These are phyloP conservation scores for Prochilodus magdalenae DNA, from an alignment of 2,113 vertebrate genomes.

Conservation along the genomic window DNA sequence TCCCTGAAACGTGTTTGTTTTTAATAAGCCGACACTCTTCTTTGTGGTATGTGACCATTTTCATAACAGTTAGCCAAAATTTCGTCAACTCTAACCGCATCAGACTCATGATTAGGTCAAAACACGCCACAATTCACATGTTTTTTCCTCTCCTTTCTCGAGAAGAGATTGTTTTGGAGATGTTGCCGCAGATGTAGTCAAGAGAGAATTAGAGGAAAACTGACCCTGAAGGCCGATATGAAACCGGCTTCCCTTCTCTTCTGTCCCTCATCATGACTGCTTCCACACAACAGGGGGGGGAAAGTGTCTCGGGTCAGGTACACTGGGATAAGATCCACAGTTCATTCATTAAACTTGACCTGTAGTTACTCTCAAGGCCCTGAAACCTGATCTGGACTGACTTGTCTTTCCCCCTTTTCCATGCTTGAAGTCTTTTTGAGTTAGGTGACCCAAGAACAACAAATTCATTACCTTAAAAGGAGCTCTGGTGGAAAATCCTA, in stretches of 20 bases:
- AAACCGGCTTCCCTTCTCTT: neutral
- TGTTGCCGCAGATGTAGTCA: neutral
- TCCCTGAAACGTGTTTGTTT: neutral
- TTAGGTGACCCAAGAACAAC: neutral
- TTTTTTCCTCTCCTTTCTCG: neutral
- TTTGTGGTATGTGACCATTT: neutral
- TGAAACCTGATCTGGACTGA: conserved; percentile 23
- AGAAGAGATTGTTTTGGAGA: neutral
- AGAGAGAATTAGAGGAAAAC: neutral
- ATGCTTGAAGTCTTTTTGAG: neutral
- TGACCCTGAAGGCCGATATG: conserved; percentile 6
- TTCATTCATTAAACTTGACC: conserved; percentile 20
- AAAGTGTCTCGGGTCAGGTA: neutral
- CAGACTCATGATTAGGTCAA: neutral
- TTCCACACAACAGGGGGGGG: neutral
- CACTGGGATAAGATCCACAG: conserved; percentile 9
- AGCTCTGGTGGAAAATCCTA: neutral
- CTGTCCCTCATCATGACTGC: neutral
- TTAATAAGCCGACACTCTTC: too few relatives aligned
- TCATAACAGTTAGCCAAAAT: neutral
- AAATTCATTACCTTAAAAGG: neutral
- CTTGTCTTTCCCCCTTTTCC: neutral
- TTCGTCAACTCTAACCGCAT: neutral
- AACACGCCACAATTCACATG: neutral
- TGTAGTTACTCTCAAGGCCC: neutral